Evolutionary conservation across 1,140 invertebrate genomes (phyloP).

Genomic region (Leptinotarsa lineolata): DNA sequence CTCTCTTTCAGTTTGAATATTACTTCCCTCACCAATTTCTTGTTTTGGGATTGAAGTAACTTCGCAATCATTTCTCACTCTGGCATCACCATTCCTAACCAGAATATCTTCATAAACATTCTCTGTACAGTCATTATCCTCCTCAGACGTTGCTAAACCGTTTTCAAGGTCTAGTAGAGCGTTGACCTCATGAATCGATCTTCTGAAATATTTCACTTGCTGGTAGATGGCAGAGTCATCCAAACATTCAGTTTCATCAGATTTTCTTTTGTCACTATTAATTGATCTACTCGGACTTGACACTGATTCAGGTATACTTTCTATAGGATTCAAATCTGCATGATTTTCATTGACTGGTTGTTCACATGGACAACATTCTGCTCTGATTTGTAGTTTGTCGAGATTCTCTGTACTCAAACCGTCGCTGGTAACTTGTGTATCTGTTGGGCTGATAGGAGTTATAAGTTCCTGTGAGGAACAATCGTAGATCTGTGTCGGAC

Average conservation of each 20-base stretch:
- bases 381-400: constrained; percentile 27
- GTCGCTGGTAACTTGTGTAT: constrained; percentile 34
- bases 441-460: constrained; percentile 25
- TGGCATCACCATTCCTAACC: neutral
- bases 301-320: constrained; percentile 16
- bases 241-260: constrained; percentile 49
- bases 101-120: constrained; percentile 25
- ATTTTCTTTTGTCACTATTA: constrained; percentile 53
- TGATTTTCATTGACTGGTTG: constrained; percentile 40
- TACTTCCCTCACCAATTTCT: neutral
- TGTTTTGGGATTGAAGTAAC: neutral
- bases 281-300: constrained; percentile 29
- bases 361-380: neutral
- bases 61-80: neutral
- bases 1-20: constrained; percentile 16
- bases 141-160: neutral
- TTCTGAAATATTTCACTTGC: constrained; percentile 73
- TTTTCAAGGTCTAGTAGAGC: constrained; percentile 61
- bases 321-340: constrained; percentile 48
- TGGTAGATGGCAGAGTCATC: constrained; percentile 67
- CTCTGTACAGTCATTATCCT: constrained; percentile 1
- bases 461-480: constrained; percentile 31
- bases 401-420: constrained; percentile 31
- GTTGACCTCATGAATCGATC: constrained; percentile 76
- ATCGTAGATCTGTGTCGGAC: constrained; percentile 38